Percentiles rank a stretch among this genome's conserved stretches.
These are phyloP conservation scores for Muricea muricata DNA, from an alignment of 92 coral and sea anemone species.

Conservation along the genomic window DNA sequence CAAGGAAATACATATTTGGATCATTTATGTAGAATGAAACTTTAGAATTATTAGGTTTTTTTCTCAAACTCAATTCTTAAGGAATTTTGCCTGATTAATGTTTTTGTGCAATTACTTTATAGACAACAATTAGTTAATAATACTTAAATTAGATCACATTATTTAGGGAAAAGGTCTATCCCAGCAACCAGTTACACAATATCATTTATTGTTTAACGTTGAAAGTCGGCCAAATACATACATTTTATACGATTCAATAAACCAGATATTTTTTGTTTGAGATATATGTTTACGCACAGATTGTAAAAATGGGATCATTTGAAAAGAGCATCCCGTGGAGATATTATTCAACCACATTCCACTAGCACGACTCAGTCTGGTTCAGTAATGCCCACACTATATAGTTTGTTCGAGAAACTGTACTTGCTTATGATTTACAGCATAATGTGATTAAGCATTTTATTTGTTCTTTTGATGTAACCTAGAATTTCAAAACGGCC, in stretches of 20 bases:
- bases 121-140: neutral
- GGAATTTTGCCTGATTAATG: neutral
- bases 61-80: neutral
- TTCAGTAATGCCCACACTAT: neutral
- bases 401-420: neutral
- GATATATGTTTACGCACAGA: too few relatives aligned
- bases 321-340: neutral
- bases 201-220: neutral
- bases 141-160: neutral
- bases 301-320: too few relatives aligned
- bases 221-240: neutral
- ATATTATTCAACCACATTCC: conserved; percentile 4
- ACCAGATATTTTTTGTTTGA: neutral
- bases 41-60: too few relatives aligned
- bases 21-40: too few relatives aligned
- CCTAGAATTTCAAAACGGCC: too few relatives aligned
- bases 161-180: neutral
- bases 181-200: neutral
- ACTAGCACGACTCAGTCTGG: neutral
- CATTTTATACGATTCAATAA: neutral
- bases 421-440: neutral
- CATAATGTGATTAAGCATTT: neutral
- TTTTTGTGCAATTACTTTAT: neutral
- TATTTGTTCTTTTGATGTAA: neutral
- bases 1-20: too few relatives aligned